Base-by-base conservation (phyloP, 2,797 vertebrate genomes). In the Gephyroberyx darwinii region DNA sequence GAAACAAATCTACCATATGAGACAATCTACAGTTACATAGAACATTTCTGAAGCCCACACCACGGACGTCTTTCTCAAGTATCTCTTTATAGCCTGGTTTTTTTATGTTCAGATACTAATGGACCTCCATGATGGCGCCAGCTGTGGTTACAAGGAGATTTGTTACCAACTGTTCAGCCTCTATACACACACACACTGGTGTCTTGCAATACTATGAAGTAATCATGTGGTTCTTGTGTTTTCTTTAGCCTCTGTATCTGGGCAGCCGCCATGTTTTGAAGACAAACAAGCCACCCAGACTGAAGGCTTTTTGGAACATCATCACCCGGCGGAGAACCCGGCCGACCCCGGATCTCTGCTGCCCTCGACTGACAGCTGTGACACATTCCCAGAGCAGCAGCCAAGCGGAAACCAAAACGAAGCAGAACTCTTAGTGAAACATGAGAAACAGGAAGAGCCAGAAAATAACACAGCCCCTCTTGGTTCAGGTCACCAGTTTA, bases 341-440 rank as follows among this genome's bases (percentile, higher is more conserved):
- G 22, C 19, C 5, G 48, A 62, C 51, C 20, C 65, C 0, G 67
- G 53, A 8, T 4, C 66, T 17, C 43, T 67, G 69, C 35, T 57
- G 8, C n/a, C 76, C 35, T 54, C 62, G 5, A 0, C 39, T 2
- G 77, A 61, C 7, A 2, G 30, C 54, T 69, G 20, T 31, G 5
- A 10, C 53, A 0, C 52, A 6, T 85, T 74, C n/a, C 19, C 77
- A 0, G 84, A 76, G 8, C 75, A 69, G 78, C 77, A 73, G 47
- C 67, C 65, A 0, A 61, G 33, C 35, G 13, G 31, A 0, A 22
- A 73, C 14, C 77, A 33, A 0, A 39, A 2, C 0, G 71, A 67
- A 10, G 8, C 67, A 0, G 80, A 84, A 8, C 70, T 86, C 0
- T 1, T 56, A 0, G 83, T 92, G 45, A 93, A 93, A 71, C 69